These are phyloP conservation scores for Gymnothorax reevesii DNA, from an alignment of 2,797 vertebrate genomes.

Conservation along the genomic window DNA sequence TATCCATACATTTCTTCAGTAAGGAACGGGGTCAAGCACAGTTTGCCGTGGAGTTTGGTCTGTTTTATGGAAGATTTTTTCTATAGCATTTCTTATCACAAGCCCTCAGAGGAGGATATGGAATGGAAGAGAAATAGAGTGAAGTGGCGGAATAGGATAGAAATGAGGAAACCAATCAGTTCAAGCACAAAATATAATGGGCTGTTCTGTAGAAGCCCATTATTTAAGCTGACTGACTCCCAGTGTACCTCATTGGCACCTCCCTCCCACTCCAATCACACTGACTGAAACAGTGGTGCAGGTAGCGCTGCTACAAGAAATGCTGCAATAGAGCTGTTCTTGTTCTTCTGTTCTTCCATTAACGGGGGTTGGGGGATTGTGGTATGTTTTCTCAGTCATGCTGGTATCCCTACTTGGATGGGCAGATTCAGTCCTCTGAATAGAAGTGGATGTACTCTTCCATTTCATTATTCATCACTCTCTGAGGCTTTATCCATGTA, in stretches of 20 bases:
- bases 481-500: not conserved
- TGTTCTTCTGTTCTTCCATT: not conserved
- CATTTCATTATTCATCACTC: constrained; percentile 10
- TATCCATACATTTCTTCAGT: too few species aligned
- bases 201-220: not conserved
- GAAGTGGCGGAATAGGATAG: not conserved
- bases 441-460: not conserved
- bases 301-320: not conserved
- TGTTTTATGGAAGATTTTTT: not conserved
- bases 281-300: not conserved
- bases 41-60: not conserved
- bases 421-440: not conserved
- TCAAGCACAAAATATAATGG: not conserved
- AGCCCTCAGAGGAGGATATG: not conserved
- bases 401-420: not conserved
- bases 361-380: not conserved
- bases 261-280: not conserved
- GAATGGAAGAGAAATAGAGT: not conserved
- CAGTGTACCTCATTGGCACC: not conserved
- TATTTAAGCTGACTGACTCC: not conserved
- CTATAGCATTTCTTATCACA: not conserved
- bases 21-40: not conserved
- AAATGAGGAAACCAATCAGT: not conserved
- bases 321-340: not conserved
- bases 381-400: not conserved